Evolutionary conservation across 2,797 vertebrate genomes (phyloP).

Genomic region (Lutjanus argentimaculatus): DNA sequence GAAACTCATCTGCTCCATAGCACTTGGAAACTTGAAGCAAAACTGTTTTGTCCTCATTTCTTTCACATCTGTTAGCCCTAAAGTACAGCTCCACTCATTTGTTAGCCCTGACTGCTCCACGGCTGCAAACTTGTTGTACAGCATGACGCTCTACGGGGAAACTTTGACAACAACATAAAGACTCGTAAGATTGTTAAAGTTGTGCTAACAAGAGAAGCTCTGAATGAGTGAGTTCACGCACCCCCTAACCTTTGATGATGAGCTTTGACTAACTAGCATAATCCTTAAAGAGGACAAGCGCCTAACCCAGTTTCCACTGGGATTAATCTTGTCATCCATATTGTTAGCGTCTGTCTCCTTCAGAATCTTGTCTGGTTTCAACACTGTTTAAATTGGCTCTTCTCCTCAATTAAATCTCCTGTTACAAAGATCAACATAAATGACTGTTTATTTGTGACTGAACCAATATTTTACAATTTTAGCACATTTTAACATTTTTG

Average conservation of each 20-base stretch:
- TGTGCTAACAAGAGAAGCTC: slow-evolving; percentile 15
- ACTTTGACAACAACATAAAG: slow-evolving; percentile 31
- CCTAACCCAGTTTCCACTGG: slow-evolving; percentile 59
- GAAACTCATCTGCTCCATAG: slow-evolving; percentile 55
- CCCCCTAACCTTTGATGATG: slow-evolving; percentile 50
- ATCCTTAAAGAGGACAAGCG: slow-evolving; percentile 56
- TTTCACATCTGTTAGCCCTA: slow-evolving; percentile 66
- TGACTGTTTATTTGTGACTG: slow-evolving; percentile 7
- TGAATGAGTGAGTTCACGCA: slow-evolving; percentile 34
- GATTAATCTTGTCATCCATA: slow-evolving; percentile 69
- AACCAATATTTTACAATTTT: background rate
- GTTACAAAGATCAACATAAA: slow-evolving; percentile 20
- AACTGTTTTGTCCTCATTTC: slow-evolving; percentile 65
- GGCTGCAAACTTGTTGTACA: slow-evolving; percentile 54
- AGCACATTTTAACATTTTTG: background rate
- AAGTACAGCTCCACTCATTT: slow-evolving; percentile 46
- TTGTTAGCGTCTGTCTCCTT: slow-evolving; percentile 46
- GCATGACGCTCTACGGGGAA: background rate
- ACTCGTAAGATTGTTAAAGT: slow-evolving; percentile 25
- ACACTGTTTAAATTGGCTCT: slow-evolving; percentile 27
- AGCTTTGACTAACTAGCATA: slow-evolving; percentile 62
- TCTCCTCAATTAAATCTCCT: slow-evolving; percentile 6
- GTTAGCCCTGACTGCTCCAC: slow-evolving; percentile 43
- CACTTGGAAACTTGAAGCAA: slow-evolving; percentile 67
- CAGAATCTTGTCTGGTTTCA: slow-evolving; percentile 41